phyloP scores from a whole-genome alignment of 2,888 invertebrate genomes.

The Ochropleura leucogaster region DNA sequence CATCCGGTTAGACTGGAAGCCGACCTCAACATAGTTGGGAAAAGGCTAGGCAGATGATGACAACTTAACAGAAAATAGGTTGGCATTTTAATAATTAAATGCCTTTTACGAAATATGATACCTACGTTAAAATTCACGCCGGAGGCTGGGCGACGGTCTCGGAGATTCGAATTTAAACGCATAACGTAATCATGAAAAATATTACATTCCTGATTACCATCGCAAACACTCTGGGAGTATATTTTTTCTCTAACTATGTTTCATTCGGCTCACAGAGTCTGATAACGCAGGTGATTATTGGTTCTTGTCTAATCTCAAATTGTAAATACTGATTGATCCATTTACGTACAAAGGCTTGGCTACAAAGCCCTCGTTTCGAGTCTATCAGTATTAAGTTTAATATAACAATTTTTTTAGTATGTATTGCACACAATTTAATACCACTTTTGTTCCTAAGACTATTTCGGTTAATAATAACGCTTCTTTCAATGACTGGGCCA shows the following conservation, averaged over 20 bases:
- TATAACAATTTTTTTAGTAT: too few species aligned
- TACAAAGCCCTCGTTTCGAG: background rate
- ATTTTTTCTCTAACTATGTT: conserved; percentile 8
- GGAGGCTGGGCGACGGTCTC: conserved; percentile 18
- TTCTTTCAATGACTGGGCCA: too few species aligned
- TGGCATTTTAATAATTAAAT: conserved; percentile 39
- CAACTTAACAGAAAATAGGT: conserved; percentile 7
- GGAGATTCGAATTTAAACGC: conserved; percentile 48
- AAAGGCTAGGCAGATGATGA: too few species aligned
- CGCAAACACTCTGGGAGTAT: conserved; percentile 40
- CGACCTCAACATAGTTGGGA: too few species aligned
- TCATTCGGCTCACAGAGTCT: background rate
- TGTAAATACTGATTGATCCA: background rate
- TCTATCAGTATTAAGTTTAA: background rate
- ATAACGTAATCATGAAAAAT: conserved; percentile 53
- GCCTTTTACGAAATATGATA: conserved; percentile 29
- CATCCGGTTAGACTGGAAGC: too few species aligned
- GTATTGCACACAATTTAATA: too few species aligned
- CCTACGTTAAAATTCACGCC: conserved; percentile 26
- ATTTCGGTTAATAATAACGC: too few species aligned
- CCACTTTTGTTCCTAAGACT: too few species aligned
- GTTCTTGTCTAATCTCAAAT: background rate
- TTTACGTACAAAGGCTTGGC: background rate
- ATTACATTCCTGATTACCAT: conserved; percentile 60
- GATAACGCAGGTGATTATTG: background rate